A percentile compares a stretch with the other conserved stretches of the same genome.
phyloP scores from a whole-genome alignment of 2,888 invertebrate species.

The Megaustenia siamemsis region DNA sequence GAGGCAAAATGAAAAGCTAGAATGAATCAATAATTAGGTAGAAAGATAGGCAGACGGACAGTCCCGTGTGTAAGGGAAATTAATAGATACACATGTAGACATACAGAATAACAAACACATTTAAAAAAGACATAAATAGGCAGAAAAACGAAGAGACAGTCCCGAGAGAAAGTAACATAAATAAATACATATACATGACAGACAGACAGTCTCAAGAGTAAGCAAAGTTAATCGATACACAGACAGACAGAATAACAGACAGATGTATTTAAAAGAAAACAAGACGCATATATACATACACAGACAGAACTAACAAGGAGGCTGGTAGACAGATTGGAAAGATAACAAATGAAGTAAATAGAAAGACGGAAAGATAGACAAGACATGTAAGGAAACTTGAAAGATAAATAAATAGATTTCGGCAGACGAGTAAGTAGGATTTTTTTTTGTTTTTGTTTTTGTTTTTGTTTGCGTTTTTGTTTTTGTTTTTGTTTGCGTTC shows the following conservation, averaged over 20 bases:
- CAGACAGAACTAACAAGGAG: neutral
- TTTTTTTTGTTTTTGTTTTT: no score
- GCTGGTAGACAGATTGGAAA: neutral
- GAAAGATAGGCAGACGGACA: neutral
- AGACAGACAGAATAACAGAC: constrained; percentile 1
- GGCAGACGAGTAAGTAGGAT: no score
- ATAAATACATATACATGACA: constrained; percentile 25
- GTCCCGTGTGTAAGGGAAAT: neutral
- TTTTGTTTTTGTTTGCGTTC: no score
- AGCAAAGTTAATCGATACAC: no score
- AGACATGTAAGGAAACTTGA: no score
- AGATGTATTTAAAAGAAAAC: neutral
- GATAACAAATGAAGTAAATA: neutral
- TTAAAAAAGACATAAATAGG: constrained; percentile 30
- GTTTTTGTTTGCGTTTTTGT: no score
- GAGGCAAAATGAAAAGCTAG: neutral
- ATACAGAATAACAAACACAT: neutral
- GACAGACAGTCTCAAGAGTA: no score
- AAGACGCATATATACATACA: neutral
- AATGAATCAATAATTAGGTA: neutral
- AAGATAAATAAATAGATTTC: neutral
- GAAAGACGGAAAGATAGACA: neutral
- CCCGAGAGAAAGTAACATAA: no score
- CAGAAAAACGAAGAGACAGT: neutral
- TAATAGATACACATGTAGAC: neutral